Evolutionary conservation across 2,113 vertebrate species (phyloP), one percentile per base, ranked within the genome.

Genomic region (Leucosticte australis): DNA sequence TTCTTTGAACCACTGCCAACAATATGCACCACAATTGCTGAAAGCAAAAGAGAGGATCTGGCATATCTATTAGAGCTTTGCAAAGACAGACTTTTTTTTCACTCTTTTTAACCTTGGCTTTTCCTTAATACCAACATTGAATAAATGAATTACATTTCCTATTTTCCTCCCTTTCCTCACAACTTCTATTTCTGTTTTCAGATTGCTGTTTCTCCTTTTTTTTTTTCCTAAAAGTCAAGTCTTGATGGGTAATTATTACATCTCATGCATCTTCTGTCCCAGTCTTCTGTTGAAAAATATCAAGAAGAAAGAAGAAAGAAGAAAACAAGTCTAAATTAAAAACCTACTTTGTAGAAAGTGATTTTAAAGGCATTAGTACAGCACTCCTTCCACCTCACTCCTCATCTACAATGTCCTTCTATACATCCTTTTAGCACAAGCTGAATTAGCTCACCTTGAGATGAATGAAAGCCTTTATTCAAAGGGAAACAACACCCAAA

Each of bases 211-310:
- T 91, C 90, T 87, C 44, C n/a, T 50, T 65, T 82, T 93, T 91
- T 89, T 93, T 94, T 82, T 68, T 10, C 10, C 15, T 3, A 10
- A 19, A 93, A 96, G 87, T 85, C 85, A 89, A 35, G 46, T n/a
- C 94, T 96, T 95, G 95, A 96, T 96, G 93, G 95, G 87, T 97
- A 96, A 97, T 98, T 96, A 97, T 95, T 97, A 92, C 83, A 87
- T 94, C 96, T 96, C 93, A 89, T 94, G 95, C 33, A 63, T 97
- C 96, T 96, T 94, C 89, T 95, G 71, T 91, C 95, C 94, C 95
- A 91, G 87, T 52, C 79, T 95, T 94, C 91, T 94, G 91, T 96
- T 97, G 91, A 95, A 96, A 92, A 95, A 96, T 17, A 92, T 52
- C 70, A 92, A 92, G 86, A 67, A 90, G 74, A 62, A 78, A 52